Conservation (phyloP, 2,888 invertebrate species). For the Agrotis exclamationis region DNA sequence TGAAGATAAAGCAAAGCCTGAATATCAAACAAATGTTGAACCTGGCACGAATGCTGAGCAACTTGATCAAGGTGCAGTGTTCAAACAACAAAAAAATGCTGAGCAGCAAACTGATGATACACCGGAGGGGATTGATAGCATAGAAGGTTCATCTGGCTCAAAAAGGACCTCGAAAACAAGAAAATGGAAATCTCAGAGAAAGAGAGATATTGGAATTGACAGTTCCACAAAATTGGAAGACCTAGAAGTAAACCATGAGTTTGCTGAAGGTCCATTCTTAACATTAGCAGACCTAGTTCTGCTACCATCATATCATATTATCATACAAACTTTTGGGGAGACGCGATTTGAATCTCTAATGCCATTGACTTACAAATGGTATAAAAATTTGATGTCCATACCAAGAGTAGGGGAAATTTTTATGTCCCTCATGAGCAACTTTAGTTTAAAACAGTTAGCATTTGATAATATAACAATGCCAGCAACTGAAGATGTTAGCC, state of each 20-base stretch:
- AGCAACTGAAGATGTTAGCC: conserved; percentile 91
- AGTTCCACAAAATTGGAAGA: conserved; percentile 46
- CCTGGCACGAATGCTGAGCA: neutral
- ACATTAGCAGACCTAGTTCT: conserved; percentile 96
- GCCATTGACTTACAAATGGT: conserved; percentile 93
- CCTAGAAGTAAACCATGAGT: conserved; percentile 92
- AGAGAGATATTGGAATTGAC: conserved; percentile 37
- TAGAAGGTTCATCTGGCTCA: conserved; percentile 10
- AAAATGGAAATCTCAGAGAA: conserved; percentile 53
- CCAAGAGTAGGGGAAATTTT: conserved; percentile 66
- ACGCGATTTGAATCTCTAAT: conserved; percentile 82
- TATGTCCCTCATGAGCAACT: conserved; percentile 59
- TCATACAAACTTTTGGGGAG: conserved; percentile 87
- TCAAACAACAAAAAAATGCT: neutral
- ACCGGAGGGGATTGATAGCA: conserved; percentile 5
- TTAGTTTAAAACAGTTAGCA: conserved; percentile 57
- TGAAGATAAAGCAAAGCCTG: too few relatives aligned
- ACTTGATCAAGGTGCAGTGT: conserved; percentile 6
- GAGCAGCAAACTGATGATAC: conserved; percentile 58
- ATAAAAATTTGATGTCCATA: conserved; percentile 78
- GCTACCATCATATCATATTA: conserved; percentile 93
- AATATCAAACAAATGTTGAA: neutral
- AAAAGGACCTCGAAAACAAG: conserved; percentile 41
- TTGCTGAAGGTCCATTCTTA: conserved; percentile 95
- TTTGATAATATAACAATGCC: conserved; percentile 82